Percentiles rank a stretch among this genome's conserved stretches.
Conservation (phyloP, 2,797 vertebrate species). For the Percopsis omiscomaycus region DNA sequence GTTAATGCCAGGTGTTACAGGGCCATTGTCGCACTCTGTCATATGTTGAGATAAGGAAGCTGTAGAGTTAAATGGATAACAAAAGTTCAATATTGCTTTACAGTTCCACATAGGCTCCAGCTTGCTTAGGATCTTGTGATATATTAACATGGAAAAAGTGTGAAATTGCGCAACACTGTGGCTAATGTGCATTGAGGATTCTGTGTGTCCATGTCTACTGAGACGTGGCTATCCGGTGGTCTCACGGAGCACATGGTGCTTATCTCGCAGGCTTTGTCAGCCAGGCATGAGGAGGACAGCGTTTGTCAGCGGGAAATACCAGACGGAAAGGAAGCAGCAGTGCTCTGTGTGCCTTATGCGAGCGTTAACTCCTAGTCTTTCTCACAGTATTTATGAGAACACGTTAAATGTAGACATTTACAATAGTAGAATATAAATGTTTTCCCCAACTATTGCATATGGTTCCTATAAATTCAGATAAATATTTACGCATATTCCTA, state of each 20-base stretch:
- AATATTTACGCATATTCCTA: too few species aligned
- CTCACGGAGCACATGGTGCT: constrained; percentile 14
- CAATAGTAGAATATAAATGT: too few species aligned
- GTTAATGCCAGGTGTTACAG: too few species aligned
- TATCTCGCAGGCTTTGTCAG: constrained; percentile 22
- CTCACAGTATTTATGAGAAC: too few species aligned
- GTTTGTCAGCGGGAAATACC: constrained; percentile 20
- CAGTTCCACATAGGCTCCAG: background rate
- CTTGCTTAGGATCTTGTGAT: background rate
- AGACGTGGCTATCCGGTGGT: background rate
- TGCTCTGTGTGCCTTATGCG: constrained; percentile 1
- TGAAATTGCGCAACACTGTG: background rate
- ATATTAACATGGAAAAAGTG: background rate
- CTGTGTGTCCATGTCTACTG: constrained; percentile 10
- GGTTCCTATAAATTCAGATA: too few species aligned
- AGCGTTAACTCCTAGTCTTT: background rate
- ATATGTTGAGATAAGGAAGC: too few species aligned
- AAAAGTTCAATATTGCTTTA: too few species aligned
- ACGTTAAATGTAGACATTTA: too few species aligned
- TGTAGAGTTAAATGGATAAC: too few species aligned
- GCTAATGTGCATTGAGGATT: background rate
- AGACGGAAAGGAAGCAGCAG: background rate
- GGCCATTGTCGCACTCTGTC: too few species aligned
- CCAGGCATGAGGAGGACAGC: constrained; percentile 5
- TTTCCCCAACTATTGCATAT: too few species aligned